A percentile compares a stretch with the other conserved stretches of the same genome.
Evolutionary conservation across 2,888 invertebrate genomes (phyloP).

Genomic region (Pocota personata): DNA sequence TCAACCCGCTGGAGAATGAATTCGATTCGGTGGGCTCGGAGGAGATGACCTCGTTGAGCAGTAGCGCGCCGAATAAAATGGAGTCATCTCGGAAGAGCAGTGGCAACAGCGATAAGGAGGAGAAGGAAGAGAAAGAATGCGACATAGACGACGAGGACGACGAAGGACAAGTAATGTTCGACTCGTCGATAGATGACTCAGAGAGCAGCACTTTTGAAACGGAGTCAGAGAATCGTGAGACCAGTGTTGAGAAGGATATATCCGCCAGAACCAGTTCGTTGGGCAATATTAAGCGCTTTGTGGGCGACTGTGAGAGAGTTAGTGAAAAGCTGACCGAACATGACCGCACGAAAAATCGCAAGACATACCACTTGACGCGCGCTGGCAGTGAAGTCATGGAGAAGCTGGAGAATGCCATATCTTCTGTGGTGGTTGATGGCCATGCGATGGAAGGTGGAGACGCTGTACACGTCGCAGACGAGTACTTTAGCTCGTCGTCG

Average conservation of each 20-base stretch:
- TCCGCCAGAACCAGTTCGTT: conserved; percentile 58
- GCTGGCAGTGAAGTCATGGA: conserved; percentile 75
- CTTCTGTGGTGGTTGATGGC: conserved; percentile 73
- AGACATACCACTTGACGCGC: conserved; percentile 81
- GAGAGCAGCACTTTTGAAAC: conserved; percentile 82
- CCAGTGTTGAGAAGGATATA: conserved; percentile 80
- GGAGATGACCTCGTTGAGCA: conserved; percentile 75
- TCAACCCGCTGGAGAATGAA: conserved; percentile 85
- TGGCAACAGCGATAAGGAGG: conserved; percentile 54
- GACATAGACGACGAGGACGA: conserved; percentile 76
- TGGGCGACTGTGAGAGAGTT: conserved; percentile 81
- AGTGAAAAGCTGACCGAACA: conserved; percentile 81
- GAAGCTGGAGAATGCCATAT: conserved; percentile 73
- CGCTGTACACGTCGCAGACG: conserved; percentile 86
- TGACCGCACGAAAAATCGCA: conserved; percentile 82
- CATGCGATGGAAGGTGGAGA: conserved; percentile 76
- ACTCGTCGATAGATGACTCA: conserved; percentile 79
- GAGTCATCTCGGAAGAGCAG: conserved; percentile 56
- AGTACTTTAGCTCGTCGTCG: conserved; percentile 85
- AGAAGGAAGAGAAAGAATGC: conserved; percentile 33
- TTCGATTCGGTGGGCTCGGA: conserved; percentile 79
- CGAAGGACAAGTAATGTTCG: conserved; percentile 74
- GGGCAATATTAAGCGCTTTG: conserved; percentile 80
- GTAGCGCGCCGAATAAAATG: conserved; percentile 73
- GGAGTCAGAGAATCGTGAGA: conserved; percentile 80